Evolutionary conservation across 2,797 vertebrate genomes (phyloP).

Genomic region (Garrulus glandarius): DNA sequence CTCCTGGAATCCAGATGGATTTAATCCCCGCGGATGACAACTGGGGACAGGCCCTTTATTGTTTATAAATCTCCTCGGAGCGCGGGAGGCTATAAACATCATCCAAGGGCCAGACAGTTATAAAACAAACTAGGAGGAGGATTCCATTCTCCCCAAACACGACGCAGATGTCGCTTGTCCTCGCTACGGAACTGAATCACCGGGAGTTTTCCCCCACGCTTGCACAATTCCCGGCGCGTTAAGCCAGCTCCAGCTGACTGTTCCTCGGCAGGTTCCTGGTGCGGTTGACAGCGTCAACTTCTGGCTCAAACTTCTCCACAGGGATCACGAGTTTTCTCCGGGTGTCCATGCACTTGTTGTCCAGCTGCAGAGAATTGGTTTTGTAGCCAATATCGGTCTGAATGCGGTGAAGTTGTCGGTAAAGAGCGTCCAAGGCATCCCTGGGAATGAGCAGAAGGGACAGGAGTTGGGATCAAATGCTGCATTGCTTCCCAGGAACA

Average conservation of each 20-base stretch:
- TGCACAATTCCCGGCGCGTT: neutral
- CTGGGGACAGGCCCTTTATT: slow-evolving; percentile 35
- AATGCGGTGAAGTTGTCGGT: slow-evolving; percentile 73
- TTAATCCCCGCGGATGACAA: neutral
- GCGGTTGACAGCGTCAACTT: slow-evolving; percentile 70
- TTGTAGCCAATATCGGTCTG: slow-evolving; percentile 72
- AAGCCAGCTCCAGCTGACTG: slow-evolving; percentile 61
- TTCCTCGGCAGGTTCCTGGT: slow-evolving; percentile 61
- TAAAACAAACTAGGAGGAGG: neutral
- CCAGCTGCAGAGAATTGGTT: slow-evolving; percentile 71
- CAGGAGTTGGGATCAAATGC: neutral
- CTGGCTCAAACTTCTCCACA: slow-evolving; percentile 64
- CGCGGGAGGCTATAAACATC: neutral
- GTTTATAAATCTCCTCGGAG: neutral
- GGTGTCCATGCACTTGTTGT: slow-evolving; percentile 76
- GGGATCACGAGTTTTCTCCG: slow-evolving; percentile 72
- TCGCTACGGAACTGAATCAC: neutral
- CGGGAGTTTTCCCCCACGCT: neutral
- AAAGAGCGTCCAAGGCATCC: slow-evolving; percentile 63
- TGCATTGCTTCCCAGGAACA: neutral
- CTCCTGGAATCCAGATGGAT: neutral
- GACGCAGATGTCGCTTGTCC: neutral
- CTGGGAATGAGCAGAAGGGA: slow-evolving; percentile 35
- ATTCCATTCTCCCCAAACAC: neutral
- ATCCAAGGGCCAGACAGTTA: neutral